Base-by-base conservation (phyloP, 2,797 vertebrate species). In the Nasua narica region DNA sequence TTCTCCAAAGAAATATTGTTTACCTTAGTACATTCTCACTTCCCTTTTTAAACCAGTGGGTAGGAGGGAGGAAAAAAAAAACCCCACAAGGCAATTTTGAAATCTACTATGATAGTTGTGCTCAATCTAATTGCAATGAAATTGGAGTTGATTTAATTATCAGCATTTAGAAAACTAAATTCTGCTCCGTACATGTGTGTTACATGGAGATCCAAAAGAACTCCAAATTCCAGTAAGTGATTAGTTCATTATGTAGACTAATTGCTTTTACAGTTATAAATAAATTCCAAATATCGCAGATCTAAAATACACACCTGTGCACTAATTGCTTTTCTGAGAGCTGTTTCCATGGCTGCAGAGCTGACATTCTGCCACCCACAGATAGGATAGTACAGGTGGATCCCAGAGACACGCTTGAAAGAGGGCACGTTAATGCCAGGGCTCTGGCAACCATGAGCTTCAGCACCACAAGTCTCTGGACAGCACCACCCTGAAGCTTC, bases 161-260 rank as follows among this genome's bases (percentile, higher is more conserved):
- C 27, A 52, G 72, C 91, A 96, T 84, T 97, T 96, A 94, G 91
- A 92, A 97, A 93, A 83, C 78, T 43, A 74, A 58, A 92, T 67
- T 98, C 91, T 72, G 50, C 91, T 89, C 32, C 48, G 9, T 79
- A 62, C 62, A 83, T 40, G 67, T 23, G n/a, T 89, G 79, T 88
- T 91, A 85, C 65, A 46, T 50, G 91, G 90, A 83, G 87, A 93
- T 76, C 77, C 85, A 40, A 67, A 94, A 97, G 95, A 96, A 95
- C 91, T 60, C 21, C 70, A 40, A 86, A 96, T 95, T 90, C 91
- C 62, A 85, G 93, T 79, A 70, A 96, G 95, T 93, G 96, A 96
- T 98, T 97, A 97, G 94, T 91, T 97, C 95, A 90, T 97, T 96
- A 95, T 83, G 95, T 58, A 93, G 97, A 97, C 95, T 97, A 98